Evolutionary conservation across 2,888 invertebrate species (phyloP).

Genomic region (Hypercompe scribonia): DNA sequence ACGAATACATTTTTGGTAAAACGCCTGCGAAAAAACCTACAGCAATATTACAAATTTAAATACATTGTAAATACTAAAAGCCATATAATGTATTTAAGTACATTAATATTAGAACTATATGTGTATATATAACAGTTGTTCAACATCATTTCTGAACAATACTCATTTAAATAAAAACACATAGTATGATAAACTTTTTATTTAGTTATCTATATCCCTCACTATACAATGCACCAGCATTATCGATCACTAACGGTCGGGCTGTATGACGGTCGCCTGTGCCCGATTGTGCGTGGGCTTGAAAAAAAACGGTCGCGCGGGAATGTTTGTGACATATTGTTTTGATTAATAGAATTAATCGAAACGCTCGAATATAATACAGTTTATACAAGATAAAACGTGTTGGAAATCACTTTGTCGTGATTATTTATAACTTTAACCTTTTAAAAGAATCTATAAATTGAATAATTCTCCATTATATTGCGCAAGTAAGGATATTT

Average conservation of each 20-base stretch:
- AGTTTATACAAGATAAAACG: neutral
- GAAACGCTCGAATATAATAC: neutral
- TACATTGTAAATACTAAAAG: neutral
- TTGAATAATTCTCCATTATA: no score
- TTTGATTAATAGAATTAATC: neutral
- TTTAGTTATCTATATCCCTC: conserved; percentile 17
- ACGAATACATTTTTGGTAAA: neutral
- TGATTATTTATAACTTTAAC: neutral
- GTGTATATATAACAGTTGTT: neutral
- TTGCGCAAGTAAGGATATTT: no score
- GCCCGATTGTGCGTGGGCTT: conserved; percentile 26
- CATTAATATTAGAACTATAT: neutral
- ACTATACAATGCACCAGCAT: conserved; percentile 39
- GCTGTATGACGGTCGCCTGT: conserved; percentile 29
- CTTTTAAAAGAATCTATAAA: no score
- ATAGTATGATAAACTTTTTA: neutral
- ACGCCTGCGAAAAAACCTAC: neutral
- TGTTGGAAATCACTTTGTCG: neutral
- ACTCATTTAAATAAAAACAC: neutral
- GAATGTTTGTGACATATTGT: conserved; percentile 23
- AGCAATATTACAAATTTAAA: neutral
- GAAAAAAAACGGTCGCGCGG: conserved; percentile 40
- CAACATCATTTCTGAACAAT: neutral
- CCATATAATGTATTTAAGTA: no score
- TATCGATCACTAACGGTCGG: conserved; percentile 51